phyloP scores from a whole-genome alignment of 2,113 vertebrate genomes.

The Salminus brasiliensis region DNA sequence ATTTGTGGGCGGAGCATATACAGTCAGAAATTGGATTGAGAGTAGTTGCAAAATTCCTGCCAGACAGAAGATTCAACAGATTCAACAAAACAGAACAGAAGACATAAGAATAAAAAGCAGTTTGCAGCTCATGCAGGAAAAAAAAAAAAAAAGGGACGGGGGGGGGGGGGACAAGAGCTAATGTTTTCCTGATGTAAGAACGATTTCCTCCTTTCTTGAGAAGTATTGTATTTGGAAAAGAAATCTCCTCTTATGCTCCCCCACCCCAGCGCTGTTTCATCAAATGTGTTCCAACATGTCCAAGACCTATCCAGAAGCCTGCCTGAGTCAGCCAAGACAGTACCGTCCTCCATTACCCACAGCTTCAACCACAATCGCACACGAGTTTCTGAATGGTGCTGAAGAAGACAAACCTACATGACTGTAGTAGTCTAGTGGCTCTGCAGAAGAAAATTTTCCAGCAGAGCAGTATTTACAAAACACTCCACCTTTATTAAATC shows the following conservation, averaged over 20 bases:
- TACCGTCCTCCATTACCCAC: slow-evolving; percentile 30
- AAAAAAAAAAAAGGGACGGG: neutral
- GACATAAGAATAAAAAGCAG: no score
- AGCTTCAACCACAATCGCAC: slow-evolving; percentile 1
- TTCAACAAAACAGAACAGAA: no score
- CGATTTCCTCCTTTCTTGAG: slow-evolving; percentile 7
- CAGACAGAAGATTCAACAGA: no score
- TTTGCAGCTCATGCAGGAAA: no score
- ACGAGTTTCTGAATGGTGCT: neutral
- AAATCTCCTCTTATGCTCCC: neutral
- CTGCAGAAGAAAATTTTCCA: no score
- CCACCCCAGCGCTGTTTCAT: slow-evolving; percentile 51
- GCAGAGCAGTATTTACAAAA: no score
- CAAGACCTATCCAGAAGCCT: slow-evolving; percentile 53
- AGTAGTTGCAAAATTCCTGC: no score
- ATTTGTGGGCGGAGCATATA: no score
- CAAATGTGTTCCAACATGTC: slow-evolving; percentile 72
- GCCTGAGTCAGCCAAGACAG: slow-evolving; percentile 35
- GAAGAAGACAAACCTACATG: neutral
- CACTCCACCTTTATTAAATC: no score
- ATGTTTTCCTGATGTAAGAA: slow-evolving; percentile 26
- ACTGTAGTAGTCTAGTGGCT: no score
- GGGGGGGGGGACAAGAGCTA: no score
- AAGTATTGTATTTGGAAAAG: neutral
- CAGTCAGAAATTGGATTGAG: no score